These are phyloP conservation scores for Argynnis bischoffii DNA, from an alignment of 2,888 invertebrate genomes.

Conservation along the genomic window DNA sequence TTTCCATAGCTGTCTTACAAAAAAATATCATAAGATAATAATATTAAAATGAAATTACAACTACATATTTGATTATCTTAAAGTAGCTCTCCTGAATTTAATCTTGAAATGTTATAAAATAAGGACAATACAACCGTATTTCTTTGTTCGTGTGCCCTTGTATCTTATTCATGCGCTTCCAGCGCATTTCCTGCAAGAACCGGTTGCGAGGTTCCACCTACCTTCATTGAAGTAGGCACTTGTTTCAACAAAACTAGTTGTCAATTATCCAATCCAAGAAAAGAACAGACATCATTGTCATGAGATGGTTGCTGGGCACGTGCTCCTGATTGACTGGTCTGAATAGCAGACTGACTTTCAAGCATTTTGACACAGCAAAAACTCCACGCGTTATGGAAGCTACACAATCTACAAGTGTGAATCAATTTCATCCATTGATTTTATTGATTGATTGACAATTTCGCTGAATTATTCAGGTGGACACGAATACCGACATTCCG, in stretches of 20 bases:
- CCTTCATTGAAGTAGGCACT: constrained; percentile 44
- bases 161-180: constrained; percentile 37
- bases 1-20: too few relatives aligned
- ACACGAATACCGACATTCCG: constrained; percentile 77
- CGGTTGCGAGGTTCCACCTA: constrained; percentile 53
- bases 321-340: constrained; percentile 69
- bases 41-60: not conserved
- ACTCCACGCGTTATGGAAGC: constrained; percentile 69
- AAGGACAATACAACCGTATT: constrained; percentile 26
- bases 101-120: constrained; percentile 24
- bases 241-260: constrained; percentile 49
- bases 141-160: constrained; percentile 37
- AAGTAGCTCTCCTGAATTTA: constrained; percentile 20
- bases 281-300: constrained; percentile 59
- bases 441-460: constrained; percentile 80
- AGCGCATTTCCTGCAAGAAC: constrained; percentile 56
- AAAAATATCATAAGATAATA: not conserved
- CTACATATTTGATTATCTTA: not conserved
- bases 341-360: constrained; percentile 72
- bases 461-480: constrained; percentile 76
- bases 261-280: constrained; percentile 62
- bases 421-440: constrained; percentile 78
- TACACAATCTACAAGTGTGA: constrained; percentile 77
- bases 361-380: constrained; percentile 75
- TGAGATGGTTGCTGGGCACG: constrained; percentile 59